These are phyloP conservation scores for Oceanodroma tethys DNA, from an alignment of 2,113 vertebrate species.

Conservation along the genomic window DNA sequence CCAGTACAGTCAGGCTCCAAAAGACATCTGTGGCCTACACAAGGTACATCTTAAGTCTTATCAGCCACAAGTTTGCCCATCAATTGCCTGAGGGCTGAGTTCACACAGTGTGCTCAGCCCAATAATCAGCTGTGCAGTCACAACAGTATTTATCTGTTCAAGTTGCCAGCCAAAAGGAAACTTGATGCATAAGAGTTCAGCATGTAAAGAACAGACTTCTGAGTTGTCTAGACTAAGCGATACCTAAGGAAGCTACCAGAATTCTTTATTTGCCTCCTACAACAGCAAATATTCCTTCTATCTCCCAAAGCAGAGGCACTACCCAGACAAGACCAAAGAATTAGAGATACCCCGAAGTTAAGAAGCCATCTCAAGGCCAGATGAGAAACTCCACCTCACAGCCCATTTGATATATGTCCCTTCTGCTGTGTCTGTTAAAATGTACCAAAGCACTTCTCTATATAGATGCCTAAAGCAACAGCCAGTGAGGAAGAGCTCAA, in stretches of 20 bases:
- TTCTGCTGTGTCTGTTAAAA: background rate
- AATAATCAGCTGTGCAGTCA: background rate
- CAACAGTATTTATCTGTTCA: background rate
- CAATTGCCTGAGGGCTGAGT: background rate
- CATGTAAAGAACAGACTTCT: background rate
- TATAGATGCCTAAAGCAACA: background rate
- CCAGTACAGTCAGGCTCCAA: background rate
- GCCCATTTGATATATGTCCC: background rate
- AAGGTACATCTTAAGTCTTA: background rate
- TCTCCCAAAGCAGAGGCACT: background rate
- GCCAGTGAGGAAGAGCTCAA: background rate
- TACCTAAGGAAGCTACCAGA: background rate
- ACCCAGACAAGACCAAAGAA: background rate
- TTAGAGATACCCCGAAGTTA: background rate
- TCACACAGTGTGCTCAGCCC: background rate
- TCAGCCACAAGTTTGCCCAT: background rate
- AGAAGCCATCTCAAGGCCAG: background rate
- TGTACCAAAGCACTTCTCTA: background rate
- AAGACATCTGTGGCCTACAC: background rate
- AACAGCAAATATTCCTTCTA: background rate
- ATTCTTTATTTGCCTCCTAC: background rate
- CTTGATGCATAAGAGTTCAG: background rate
- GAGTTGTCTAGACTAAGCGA: background rate
- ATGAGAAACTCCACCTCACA: background rate
- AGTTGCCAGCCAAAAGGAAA: background rate